These are phyloP conservation scores for Sinotaia quadrata DNA, from an alignment of 2,888 invertebrate species.

Conservation along the genomic window DNA sequence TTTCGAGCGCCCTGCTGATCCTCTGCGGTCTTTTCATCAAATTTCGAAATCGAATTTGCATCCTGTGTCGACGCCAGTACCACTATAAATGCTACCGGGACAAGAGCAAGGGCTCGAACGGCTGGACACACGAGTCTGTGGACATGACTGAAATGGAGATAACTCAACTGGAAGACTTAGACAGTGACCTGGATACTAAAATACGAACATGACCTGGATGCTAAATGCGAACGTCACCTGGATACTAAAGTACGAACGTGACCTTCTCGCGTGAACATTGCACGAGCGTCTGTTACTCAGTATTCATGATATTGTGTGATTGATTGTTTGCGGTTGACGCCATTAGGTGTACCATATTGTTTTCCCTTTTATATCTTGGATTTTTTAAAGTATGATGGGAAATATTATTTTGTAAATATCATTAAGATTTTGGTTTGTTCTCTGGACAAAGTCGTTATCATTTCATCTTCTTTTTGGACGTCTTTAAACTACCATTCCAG, in stretches of 20 bases:
- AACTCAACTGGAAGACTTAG: conserved; percentile 26
- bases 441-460: too few relatives aligned
- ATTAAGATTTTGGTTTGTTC: too few relatives aligned
- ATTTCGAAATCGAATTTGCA: conserved; percentile 21
- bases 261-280: neutral
- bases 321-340: too few relatives aligned
- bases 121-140: neutral
- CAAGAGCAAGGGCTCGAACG: conserved; percentile 18
- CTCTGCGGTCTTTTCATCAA: conserved; percentile 25
- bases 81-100: conserved; percentile 23
- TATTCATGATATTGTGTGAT: too few relatives aligned
- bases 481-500: too few relatives aligned
- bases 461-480: too few relatives aligned
- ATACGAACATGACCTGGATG: neutral
- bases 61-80: conserved; percentile 25
- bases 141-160: conserved; percentile 22
- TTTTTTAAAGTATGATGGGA: too few relatives aligned
- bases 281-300: neutral
- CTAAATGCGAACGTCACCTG: neutral
- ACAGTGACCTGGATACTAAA: conserved; percentile 1
- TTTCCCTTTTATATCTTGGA: too few relatives aligned
- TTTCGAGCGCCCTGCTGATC: conserved; percentile 16
- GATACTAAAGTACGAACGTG: neutral
- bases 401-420: too few relatives aligned
- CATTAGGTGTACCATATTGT: too few relatives aligned